Conservation (phyloP, 1,140 invertebrate species). For the Hirudo medicinalis region DNA sequence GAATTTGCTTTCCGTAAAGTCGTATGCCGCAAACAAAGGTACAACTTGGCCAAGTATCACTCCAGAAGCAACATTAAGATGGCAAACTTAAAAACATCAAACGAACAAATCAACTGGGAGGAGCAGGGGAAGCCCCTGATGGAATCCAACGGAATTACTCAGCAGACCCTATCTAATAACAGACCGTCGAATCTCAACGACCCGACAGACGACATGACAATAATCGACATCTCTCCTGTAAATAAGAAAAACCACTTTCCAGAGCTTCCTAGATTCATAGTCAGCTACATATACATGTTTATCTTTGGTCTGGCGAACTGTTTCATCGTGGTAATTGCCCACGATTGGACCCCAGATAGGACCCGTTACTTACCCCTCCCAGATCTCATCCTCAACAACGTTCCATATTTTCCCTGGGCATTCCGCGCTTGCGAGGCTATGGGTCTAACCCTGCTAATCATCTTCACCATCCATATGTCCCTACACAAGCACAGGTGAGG, state of each 20-base stretch:
- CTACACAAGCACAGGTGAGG: slow-evolving; percentile 75
- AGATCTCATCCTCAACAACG: slow-evolving; percentile 87
- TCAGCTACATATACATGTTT: slow-evolving; percentile 79
- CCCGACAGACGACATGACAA: neutral
- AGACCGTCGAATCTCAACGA: neutral
- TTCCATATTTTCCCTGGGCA: slow-evolving; percentile 96
- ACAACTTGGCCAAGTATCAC: too few species aligned
- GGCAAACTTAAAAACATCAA: too few species aligned
- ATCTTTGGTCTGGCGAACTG: slow-evolving; percentile 89
- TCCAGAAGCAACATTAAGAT: too few species aligned
- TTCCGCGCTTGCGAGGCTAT: slow-evolving; percentile 93
- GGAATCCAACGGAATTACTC: neutral
- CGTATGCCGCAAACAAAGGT: too few species aligned
- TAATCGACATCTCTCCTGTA: too few species aligned
- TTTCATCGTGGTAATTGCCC: slow-evolving; percentile 98
- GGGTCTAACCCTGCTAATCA: slow-evolving; percentile 72
- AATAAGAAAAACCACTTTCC: slow-evolving; percentile 25
- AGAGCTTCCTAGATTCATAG: slow-evolving; percentile 66
- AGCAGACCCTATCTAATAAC: neutral
- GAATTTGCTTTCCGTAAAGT: too few species aligned
- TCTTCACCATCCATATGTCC: slow-evolving; percentile 48
- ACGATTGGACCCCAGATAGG: slow-evolving; percentile 97
- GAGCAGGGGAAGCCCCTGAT: neutral
- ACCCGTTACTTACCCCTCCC: slow-evolving; percentile 97
- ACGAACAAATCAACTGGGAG: neutral